Conservation (phyloP, 2,888 invertebrate genomes). For the Strigamia crassipes region DNA sequence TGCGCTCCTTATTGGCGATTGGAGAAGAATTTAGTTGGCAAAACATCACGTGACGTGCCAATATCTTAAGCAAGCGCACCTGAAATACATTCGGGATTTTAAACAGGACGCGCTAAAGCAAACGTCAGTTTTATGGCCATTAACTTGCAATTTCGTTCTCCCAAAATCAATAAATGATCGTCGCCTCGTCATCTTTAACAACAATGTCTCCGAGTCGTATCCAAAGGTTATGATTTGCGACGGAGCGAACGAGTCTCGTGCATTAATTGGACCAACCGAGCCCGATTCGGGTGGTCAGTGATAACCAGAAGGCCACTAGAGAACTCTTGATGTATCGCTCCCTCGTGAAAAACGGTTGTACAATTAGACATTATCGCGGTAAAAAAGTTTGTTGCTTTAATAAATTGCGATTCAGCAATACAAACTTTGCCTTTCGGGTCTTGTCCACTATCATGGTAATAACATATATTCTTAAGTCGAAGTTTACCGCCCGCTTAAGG, state of each 20-base stretch:
- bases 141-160: background rate
- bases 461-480: no score
- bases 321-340: constrained; percentile 13
- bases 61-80: background rate
- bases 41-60: background rate
- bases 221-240: background rate
- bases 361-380: constrained; percentile 17
- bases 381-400: background rate
- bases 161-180: background rate
- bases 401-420: background rate
- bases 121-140: no score
- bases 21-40: constrained; percentile 37
- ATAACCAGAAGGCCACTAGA: constrained; percentile 11
- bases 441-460: background rate
- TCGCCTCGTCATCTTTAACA: background rate
- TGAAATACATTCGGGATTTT: background rate
- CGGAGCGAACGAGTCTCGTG: background rate
- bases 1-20: constrained; percentile 38
- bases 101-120: background rate
- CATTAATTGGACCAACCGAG: constrained; percentile 38
- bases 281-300: constrained; percentile 29
- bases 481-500: no score
- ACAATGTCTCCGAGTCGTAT: background rate
- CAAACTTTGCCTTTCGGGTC: no score
- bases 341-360: constrained; percentile 19